These are phyloP conservation scores for Coenonympha arcania DNA, from an alignment of 2,888 invertebrate species.

Conservation along the genomic window DNA sequence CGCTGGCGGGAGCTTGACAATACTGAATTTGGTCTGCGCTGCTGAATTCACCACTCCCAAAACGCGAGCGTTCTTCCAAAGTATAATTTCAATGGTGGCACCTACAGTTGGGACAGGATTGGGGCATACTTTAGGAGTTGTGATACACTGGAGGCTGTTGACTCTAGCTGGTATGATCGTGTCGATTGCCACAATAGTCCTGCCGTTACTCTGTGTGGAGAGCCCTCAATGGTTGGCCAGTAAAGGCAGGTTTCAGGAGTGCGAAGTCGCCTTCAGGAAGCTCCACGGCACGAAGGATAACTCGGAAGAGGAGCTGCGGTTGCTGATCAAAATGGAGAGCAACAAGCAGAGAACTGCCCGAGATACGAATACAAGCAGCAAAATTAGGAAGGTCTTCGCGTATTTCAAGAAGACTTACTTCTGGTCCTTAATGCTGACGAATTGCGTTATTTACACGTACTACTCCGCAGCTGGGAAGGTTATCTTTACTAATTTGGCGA, in stretches of 20 bases:
- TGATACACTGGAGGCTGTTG: background rate
- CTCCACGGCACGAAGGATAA: background rate
- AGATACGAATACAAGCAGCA: background rate
- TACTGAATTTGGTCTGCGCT: background rate
- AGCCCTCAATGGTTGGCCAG: background rate
- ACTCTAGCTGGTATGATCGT: background rate
- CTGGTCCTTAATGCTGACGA: background rate
- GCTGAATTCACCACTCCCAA: background rate
- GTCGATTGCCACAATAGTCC: no score
- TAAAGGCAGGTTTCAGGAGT: background rate
- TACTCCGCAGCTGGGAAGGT: background rate
- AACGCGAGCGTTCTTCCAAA: background rate
- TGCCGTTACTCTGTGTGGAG: background rate
- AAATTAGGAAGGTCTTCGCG: background rate
- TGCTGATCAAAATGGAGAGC: background rate
- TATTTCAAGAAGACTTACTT: background rate
- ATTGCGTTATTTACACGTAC: background rate
- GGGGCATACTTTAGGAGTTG: background rate
- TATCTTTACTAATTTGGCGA: background rate
- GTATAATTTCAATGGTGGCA: background rate
- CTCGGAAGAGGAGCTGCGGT: background rate
- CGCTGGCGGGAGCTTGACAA: background rate
- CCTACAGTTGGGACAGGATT: background rate
- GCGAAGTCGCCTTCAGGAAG: background rate
- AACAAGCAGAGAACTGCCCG: background rate